Base-by-base conservation (phyloP, 2,888 invertebrate genomes). In the Lycaena phlaeas region DNA sequence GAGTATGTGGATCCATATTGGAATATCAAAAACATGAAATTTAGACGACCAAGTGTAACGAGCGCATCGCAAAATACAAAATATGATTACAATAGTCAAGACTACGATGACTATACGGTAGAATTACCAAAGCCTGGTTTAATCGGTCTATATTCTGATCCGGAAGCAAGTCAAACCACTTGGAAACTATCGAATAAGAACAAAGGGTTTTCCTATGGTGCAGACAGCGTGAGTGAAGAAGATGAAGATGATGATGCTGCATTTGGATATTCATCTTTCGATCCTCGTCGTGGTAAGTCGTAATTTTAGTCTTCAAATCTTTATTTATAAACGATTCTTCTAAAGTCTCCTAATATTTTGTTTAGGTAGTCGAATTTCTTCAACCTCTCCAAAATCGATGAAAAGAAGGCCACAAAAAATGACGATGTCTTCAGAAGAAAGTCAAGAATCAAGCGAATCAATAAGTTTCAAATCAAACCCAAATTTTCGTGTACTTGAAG, bases 41-140 rank as follows among this genome's bases (percentile, higher is more conserved):
- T 55, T 14, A 54, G 54, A 5, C 31, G 50, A 42, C 36, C 49
- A 29, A 44, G 39, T 31, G 40, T 11, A 14, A 15, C 10, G 49
- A 22, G 42, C 11, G 48, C 46, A 36, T 44, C 47, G 18, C 15
- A 41, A 22, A 44, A 40, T 6, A 52, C 53, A 9, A 61, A 58
- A 45, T 57, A 64, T 34, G 58, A 68, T 31, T 64, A 67, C 22
- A 56, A 49, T 10, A 43, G 47, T 17, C 56, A 64, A 31, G 72
- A 73, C 37, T 70, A 69, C 38, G 50, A 73, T 38, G 70, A 71
- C 40, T 76, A 76, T 44, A 49, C 59, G n/a, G 63, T 51, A 12
- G 82, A 84, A 53, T 36, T 82, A 37, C 82, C 82, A 1, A 68
- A 51, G 45, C 82, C 82, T 5, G 78, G 82, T 0, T 50, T 81